These are phyloP conservation scores for Pseudomyrmex sp. DNA, from an alignment of 1,140 invertebrate species.

Conservation along the genomic window DNA sequence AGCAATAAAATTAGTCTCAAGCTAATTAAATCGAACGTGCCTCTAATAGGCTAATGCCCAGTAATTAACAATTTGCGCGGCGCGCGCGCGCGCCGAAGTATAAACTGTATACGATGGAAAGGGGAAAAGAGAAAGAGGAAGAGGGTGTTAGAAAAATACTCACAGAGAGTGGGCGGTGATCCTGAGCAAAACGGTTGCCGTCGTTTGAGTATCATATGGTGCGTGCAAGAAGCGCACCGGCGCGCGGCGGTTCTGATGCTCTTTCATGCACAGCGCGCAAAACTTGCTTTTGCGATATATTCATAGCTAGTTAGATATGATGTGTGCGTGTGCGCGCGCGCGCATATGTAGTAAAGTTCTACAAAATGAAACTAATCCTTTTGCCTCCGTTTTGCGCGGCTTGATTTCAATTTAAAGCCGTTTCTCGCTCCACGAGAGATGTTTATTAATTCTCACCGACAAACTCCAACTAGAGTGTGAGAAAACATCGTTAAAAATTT, in stretches of 20 bases:
- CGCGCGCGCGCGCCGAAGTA: slow-evolving; percentile 1
- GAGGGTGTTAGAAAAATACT: slow-evolving; percentile 42
- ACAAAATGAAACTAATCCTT: slow-evolving; percentile 41
- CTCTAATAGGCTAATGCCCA: slow-evolving; percentile 48
- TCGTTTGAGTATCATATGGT: slow-evolving; percentile 35
- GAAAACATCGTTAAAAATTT: neutral
- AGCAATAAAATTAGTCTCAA: slow-evolving; percentile 62
- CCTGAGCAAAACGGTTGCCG: slow-evolving; percentile 15
- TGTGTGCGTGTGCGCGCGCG: neutral
- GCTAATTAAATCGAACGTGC: slow-evolving; percentile 64
- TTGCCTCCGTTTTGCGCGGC: slow-evolving; percentile 8
- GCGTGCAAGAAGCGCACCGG: slow-evolving; percentile 35
- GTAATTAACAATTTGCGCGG: slow-evolving; percentile 54
- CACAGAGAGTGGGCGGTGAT: neutral
- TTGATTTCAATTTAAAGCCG: no score
- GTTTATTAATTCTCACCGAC: no score
- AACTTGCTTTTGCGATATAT: slow-evolving; percentile 39
- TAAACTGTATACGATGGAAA: neutral
- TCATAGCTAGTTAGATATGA: slow-evolving; percentile 18
- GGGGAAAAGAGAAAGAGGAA: neutral
- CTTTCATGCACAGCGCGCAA: neutral
- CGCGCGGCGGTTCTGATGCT: neutral
- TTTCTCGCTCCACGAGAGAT: no score
- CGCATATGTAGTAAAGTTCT: slow-evolving; percentile 14
- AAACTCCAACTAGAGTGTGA: neutral